Conservation (phyloP, 2,888 invertebrate genomes). For the Pediacus dermestoides region DNA sequence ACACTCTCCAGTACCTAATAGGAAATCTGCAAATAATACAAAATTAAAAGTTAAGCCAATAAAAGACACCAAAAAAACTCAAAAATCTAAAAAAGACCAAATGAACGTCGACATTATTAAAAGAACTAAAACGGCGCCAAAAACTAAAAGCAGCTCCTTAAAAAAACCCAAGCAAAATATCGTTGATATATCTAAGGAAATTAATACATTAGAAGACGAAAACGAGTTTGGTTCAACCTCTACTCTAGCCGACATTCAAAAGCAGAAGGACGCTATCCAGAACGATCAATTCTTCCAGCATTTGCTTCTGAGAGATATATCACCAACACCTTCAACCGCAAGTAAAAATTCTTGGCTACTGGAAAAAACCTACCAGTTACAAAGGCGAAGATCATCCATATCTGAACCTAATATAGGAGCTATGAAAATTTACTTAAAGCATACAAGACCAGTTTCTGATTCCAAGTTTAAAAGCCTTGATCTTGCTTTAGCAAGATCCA, state of each 20-base stretch:
- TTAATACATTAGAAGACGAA: no score
- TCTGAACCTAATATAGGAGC: conserved; percentile 57
- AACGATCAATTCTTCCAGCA: conserved; percentile 69
- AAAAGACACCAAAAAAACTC: conserved; percentile 33
- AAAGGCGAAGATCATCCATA: conserved; percentile 29
- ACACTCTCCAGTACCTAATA: conserved; percentile 27
- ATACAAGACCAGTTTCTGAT: conserved; percentile 67
- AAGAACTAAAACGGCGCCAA: conserved; percentile 33
- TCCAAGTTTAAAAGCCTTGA: conserved; percentile 70
- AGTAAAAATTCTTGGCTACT: conserved; percentile 58
- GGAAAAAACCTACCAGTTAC: conserved; percentile 66
- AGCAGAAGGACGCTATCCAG: conserved; percentile 58
- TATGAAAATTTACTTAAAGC: conserved; percentile 62
- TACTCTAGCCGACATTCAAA: conserved; percentile 52
- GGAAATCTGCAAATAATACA: conserved; percentile 17
- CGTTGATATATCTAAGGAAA: no score
- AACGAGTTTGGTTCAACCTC: conserved; percentile 22
- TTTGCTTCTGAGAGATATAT: conserved; percentile 59
- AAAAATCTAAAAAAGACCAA: conserved; percentile 44
- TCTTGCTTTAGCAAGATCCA: conserved; percentile 50
- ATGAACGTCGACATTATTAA: conserved; percentile 40
- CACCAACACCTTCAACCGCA: conserved; percentile 43
- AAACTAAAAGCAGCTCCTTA: conserved; percentile 23
- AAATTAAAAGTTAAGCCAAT: conserved; percentile 9
- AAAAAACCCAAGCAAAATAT: conserved; percentile 21